Evolutionary conservation across 2,797 vertebrate species (phyloP).

Genomic region (Coregonus sp.): DNA sequence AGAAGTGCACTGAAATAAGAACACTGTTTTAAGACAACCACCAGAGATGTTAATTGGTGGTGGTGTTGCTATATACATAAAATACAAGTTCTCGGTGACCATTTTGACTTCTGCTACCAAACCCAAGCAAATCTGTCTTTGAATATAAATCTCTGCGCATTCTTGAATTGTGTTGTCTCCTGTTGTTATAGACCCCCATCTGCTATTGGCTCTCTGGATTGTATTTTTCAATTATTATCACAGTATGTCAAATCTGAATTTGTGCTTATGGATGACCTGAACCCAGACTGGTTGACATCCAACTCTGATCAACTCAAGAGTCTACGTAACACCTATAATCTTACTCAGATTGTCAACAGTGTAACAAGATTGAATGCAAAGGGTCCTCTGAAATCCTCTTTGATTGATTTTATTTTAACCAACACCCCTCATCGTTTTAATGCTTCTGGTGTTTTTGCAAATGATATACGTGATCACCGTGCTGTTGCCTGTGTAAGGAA

Average conservation of each 20-base stretch:
- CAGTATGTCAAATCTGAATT: neutral
- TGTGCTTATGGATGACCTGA: neutral
- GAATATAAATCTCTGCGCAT: neutral
- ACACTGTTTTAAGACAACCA: neutral
- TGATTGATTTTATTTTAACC: neutral
- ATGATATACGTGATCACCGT: neutral
- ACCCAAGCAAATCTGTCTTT: too few relatives aligned
- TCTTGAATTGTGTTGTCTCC: neutral
- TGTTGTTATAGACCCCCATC: neutral
- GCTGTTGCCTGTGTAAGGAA: neutral
- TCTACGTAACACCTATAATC: too few relatives aligned
- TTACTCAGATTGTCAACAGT: too few relatives aligned
- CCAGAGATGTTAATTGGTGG: neutral
- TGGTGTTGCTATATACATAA: too few relatives aligned
- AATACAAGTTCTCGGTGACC: too few relatives aligned
- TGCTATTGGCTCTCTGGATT: neutral
- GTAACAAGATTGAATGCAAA: neutral
- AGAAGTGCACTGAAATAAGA: slow-evolving; percentile 5
- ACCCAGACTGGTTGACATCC: neutral
- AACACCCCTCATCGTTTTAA: neutral
- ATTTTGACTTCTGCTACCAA: too few relatives aligned
- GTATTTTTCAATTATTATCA: neutral
- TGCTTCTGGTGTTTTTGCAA: neutral
- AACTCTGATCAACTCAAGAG: too few relatives aligned
- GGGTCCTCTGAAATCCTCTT: neutral